phyloP scores from a whole-genome alignment of 92 coral and sea anemone genomes.

The Zoanthus solanderi region DNA sequence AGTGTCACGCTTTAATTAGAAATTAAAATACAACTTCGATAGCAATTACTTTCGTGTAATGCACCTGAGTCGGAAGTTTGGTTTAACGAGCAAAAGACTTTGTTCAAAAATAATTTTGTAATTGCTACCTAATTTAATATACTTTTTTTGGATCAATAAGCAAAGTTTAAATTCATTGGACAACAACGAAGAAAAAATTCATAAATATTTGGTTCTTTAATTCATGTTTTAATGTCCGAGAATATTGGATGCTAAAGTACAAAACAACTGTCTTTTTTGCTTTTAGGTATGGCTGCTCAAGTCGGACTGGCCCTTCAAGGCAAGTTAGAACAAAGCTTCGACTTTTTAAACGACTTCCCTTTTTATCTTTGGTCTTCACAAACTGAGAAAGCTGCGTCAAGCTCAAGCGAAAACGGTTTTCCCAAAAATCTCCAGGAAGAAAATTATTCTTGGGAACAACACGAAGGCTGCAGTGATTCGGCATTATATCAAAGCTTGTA shows the following conservation, averaged over 20 bases:
- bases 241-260: neutral
- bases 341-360: slow-evolving; percentile 37
- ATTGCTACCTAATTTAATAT: neutral
- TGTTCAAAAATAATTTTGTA: neutral
- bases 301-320: slow-evolving; percentile 46
- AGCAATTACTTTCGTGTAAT: slow-evolving; percentile 1
- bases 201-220: neutral
- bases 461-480: neutral
- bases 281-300: slow-evolving; percentile 32
- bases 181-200: neutral
- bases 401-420: slow-evolving; percentile 18
- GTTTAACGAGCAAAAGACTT: neutral
- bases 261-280: neutral
- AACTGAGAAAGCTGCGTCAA: slow-evolving; percentile 4
- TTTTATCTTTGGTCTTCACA: slow-evolving; percentile 42
- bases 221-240: neutral
- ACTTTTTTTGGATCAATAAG: neutral
- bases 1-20: slow-evolving; percentile 17
- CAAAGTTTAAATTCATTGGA: neutral
- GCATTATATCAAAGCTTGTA: neutral
- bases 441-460: neutral
- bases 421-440: neutral
- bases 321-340: slow-evolving; percentile 13
- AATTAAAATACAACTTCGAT: slow-evolving; percentile 9
- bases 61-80: neutral